Percentiles rank a stretch among this genome's conserved stretches.
phyloP scores from a whole-genome alignment of 2,888 invertebrate genomes.

The Drosophila hawaiiensis region DNA sequence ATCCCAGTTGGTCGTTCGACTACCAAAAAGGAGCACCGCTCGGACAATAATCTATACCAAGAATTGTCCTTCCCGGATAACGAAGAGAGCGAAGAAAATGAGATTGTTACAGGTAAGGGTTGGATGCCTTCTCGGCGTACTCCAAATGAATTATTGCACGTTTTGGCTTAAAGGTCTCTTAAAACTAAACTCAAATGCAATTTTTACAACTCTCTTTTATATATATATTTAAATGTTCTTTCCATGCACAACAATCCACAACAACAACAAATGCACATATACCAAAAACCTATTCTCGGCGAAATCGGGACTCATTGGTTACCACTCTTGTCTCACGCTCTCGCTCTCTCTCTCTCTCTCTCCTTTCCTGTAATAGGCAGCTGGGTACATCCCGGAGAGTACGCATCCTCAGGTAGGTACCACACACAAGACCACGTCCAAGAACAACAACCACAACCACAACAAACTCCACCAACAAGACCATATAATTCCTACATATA shows the following conservation, averaged over 20 bases:
- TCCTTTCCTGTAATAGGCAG: slow-evolving; percentile 87
- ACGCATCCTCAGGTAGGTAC: slow-evolving; percentile 97
- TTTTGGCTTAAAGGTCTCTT: slow-evolving; percentile 4
- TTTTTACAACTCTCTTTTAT: slow-evolving; percentile 11
- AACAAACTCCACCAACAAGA: slow-evolving; percentile 62
- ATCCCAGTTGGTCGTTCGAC: slow-evolving; percentile 87
- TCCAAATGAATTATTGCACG: slow-evolving; percentile 23
- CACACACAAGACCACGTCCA: slow-evolving; percentile 66
- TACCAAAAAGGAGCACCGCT: slow-evolving; percentile 94
- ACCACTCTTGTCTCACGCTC: slow-evolving; percentile 18
- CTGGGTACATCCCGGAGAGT: slow-evolving; percentile 99
- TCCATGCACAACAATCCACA: slow-evolving; percentile 10
- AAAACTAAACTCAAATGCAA: slow-evolving; percentile 24
- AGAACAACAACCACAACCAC: slow-evolving; percentile 54
- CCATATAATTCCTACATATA: slow-evolving; percentile 80
- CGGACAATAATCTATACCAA: slow-evolving; percentile 96
- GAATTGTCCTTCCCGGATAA: slow-evolving; percentile 97
- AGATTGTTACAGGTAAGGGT: slow-evolving; percentile 94
- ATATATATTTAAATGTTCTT: slow-evolving; percentile 21
- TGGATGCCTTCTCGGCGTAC: not conserved
- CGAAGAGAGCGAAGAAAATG: slow-evolving; percentile 93
- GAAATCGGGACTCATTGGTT: slow-evolving; percentile 26
- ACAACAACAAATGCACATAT: slow-evolving; percentile 15
- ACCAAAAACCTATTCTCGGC: slow-evolving; percentile 4
- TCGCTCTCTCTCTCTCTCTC: slow-evolving; percentile 17